A percentile compares a stretch with the other conserved stretches of the same genome.
Conservation (phyloP, 1,140 invertebrate species). For the Andrena cerasifolii region DNA sequence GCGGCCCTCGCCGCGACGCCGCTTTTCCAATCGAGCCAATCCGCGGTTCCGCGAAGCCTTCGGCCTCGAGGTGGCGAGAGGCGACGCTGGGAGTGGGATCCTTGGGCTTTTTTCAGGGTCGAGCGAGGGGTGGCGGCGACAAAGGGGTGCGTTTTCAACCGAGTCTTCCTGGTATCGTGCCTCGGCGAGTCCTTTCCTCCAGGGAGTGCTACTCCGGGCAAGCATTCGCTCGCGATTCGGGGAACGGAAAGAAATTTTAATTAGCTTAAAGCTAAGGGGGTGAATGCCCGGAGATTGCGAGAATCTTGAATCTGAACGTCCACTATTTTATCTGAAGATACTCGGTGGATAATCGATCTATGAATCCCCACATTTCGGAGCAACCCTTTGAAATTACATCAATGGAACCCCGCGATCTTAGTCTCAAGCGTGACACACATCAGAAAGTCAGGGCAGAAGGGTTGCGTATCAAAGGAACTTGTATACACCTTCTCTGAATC, state of each 20-base stretch:
- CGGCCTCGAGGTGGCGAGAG: slow-evolving; percentile 3
- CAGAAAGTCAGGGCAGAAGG: too few species aligned
- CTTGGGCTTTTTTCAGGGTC: slow-evolving; percentile 19
- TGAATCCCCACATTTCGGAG: too few species aligned
- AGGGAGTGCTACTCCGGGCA: slow-evolving; percentile 15
- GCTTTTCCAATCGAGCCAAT: slow-evolving; percentile 74
- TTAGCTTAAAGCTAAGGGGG: too few species aligned
- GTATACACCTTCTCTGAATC: too few species aligned
- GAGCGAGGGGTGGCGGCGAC: neutral
- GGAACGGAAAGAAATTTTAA: neutral
- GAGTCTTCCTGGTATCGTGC: slow-evolving; percentile 30
- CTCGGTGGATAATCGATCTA: too few species aligned
- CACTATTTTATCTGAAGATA: too few species aligned
- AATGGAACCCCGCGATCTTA: too few species aligned
- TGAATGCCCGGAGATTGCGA: too few species aligned
- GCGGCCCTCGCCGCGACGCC: slow-evolving; percentile 51
- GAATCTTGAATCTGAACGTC: too few species aligned
- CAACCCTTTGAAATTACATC: too few species aligned
- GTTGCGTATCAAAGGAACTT: too few species aligned
- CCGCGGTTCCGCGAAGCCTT: slow-evolving; percentile 46
- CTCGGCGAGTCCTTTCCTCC: neutral
- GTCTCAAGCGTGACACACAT: too few species aligned
- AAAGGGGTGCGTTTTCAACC: neutral
- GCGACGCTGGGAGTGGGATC: slow-evolving; percentile 50
- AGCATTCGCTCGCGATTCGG: neutral